Percentiles rank a stretch among this genome's conserved stretches.
Conservation (phyloP, 2,113 vertebrate genomes). For the Paradoxurus hermaphroditus region DNA sequence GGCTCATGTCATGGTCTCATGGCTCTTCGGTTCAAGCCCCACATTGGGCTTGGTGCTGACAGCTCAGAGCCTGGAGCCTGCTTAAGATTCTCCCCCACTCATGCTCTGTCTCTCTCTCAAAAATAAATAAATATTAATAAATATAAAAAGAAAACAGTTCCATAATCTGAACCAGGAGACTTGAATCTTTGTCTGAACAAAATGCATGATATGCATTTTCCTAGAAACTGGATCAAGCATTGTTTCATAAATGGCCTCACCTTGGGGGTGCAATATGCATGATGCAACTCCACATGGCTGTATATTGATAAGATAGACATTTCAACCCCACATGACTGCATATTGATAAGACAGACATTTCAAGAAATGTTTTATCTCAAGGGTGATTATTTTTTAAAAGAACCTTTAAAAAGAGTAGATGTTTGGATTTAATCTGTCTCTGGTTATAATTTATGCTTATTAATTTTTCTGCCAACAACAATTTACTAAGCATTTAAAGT, state of each 20-base stretch:
- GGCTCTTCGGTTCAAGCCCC: too few species aligned
- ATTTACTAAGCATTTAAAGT: background rate
- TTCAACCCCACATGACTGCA: background rate
- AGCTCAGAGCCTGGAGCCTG: too few species aligned
- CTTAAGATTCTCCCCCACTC: too few species aligned
- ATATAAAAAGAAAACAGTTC: constrained; percentile 50
- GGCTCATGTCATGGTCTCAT: too few species aligned
- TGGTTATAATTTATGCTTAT: background rate
- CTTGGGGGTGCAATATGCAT: constrained; percentile 51
- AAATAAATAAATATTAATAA: too few species aligned
- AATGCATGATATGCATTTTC: constrained; percentile 62
- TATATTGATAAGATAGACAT: background rate
- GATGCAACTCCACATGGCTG: background rate
- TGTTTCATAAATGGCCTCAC: constrained; percentile 64
- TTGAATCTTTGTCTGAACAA: constrained; percentile 60
- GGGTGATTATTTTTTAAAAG: background rate
- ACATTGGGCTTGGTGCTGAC: too few species aligned
- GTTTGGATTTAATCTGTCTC: background rate
- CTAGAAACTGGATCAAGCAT: constrained; percentile 48
- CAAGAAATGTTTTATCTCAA: background rate
- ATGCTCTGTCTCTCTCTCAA: too few species aligned
- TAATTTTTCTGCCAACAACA: constrained; percentile 27
- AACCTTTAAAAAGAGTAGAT: background rate
- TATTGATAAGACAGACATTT: background rate
- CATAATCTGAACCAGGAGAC: constrained; percentile 74